A percentile compares a stretch with the other conserved stretches of the same genome.
Conservation (phyloP, 2,797 vertebrate species). For the Octomys mimax region DNA sequence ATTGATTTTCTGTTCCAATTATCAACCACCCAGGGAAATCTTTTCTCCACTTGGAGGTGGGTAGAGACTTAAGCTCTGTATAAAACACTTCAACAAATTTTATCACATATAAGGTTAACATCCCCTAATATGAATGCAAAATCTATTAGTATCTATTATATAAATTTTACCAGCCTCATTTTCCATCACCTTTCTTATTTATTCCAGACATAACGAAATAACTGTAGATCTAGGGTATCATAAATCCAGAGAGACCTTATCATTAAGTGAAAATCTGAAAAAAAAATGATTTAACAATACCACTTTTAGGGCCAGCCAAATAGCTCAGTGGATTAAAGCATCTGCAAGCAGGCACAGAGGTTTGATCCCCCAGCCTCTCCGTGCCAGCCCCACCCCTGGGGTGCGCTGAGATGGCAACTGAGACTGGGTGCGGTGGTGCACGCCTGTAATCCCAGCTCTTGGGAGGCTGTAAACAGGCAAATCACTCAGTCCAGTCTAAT, state of each 20-base stretch:
- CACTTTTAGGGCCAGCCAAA: not conserved
- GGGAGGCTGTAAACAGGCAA: no score
- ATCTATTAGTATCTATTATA: not conserved
- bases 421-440: no score
- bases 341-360: no score
- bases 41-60: not conserved
- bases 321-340: no score
- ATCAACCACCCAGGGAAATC: not conserved
- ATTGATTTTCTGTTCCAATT: not conserved
- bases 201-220: not conserved
- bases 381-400: no score
- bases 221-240: not conserved
- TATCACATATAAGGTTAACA: not conserved
- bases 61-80: not conserved
- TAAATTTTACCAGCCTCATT: not conserved
- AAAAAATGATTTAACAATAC: not conserved
- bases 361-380: no score
- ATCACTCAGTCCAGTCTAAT: no score
- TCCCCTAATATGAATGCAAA: not conserved
- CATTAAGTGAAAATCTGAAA: conserved; percentile 5
- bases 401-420: no score
- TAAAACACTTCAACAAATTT: not conserved
- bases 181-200: not conserved
- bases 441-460: no score
- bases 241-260: not conserved